Conservation (phyloP, 2,113 vertebrate species). For the Poeciliopsis prolifica region DNA sequence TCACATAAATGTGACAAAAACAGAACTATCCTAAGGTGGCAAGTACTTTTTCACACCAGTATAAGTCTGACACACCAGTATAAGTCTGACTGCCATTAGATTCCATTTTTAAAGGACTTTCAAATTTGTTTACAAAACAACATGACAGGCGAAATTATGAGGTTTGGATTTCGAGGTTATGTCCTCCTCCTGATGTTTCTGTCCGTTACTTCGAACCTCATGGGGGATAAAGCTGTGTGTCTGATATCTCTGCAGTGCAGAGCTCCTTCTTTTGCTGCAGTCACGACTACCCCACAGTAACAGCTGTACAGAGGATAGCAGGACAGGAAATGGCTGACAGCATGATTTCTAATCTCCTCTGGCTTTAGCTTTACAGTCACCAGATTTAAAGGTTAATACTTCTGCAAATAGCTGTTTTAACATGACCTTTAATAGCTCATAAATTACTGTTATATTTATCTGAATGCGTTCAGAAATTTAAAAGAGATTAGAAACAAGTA, state of each 20-base stretch:
- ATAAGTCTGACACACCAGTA: too few species aligned
- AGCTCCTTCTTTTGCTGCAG: slow-evolving; percentile 66
- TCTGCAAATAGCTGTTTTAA: slow-evolving; percentile 9
- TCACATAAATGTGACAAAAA: too few species aligned
- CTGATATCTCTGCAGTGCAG: slow-evolving; percentile 58
- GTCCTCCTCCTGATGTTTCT: slow-evolving; percentile 16
- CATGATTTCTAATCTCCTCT: slow-evolving; percentile 47
- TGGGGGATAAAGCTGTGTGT: slow-evolving; percentile 29
- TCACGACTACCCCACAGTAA: slow-evolving; percentile 68
- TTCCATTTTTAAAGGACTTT: too few species aligned
- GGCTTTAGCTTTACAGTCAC: slow-evolving; percentile 22
- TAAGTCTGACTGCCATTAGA: too few species aligned
- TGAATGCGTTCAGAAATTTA: background rate
- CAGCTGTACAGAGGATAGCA: slow-evolving; percentile 54
- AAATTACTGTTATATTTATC: background rate
- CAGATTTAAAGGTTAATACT: slow-evolving; percentile 14
- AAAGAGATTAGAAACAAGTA: background rate
- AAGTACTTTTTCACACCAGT: too few species aligned
- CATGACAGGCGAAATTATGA: background rate
- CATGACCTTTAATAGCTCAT: background rate
- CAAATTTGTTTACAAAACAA: background rate
- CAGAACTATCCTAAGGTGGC: too few species aligned
- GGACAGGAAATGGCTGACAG: slow-evolving; percentile 48
- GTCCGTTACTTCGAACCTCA: slow-evolving; percentile 21
- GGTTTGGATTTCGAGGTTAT: background rate